These are phyloP conservation scores for Poecilia gillii DNA, from an alignment of 2,797 vertebrate genomes.

Conservation along the genomic window DNA sequence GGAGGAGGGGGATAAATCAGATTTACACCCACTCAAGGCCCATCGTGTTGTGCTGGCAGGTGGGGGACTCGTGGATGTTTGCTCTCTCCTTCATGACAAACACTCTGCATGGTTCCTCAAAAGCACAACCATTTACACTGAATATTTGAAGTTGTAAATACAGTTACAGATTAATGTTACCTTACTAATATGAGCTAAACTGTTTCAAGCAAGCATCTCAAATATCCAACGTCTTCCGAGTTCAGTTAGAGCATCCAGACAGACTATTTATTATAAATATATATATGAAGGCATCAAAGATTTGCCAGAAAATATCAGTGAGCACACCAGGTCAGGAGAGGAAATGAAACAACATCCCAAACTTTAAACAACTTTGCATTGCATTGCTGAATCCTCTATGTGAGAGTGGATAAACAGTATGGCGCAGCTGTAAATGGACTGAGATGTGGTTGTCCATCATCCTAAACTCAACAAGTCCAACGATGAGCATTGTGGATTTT, in stretches of 20 bases:
- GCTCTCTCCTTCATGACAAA: slow-evolving; percentile 12
- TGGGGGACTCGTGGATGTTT: slow-evolving; percentile 8
- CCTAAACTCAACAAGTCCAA: not conserved
- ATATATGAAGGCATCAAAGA: not conserved
- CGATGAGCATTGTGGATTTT: no score
- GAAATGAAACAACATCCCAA: not conserved
- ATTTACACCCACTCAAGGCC: slow-evolving; percentile 33
- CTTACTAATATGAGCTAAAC: not conserved
- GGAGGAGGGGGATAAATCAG: slow-evolving; percentile 22
- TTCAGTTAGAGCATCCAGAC: not conserved
- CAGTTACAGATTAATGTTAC: not conserved
- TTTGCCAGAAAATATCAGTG: not conserved
- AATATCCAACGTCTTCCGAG: not conserved
- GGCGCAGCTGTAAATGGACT: not conserved
- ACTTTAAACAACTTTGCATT: not conserved
- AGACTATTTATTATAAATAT: not conserved
- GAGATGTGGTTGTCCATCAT: not conserved
- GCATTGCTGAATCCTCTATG: not conserved
- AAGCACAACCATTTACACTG: not conserved
- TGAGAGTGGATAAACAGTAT: not conserved
- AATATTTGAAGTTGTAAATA: not conserved
- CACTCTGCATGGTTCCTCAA: not conserved
- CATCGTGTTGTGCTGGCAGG: not conserved
- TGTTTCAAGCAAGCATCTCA: not conserved
- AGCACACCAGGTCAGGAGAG: not conserved